Base-by-base conservation (phyloP, 2,113 vertebrate genomes). In the Larimichthys polyactis region DNA sequence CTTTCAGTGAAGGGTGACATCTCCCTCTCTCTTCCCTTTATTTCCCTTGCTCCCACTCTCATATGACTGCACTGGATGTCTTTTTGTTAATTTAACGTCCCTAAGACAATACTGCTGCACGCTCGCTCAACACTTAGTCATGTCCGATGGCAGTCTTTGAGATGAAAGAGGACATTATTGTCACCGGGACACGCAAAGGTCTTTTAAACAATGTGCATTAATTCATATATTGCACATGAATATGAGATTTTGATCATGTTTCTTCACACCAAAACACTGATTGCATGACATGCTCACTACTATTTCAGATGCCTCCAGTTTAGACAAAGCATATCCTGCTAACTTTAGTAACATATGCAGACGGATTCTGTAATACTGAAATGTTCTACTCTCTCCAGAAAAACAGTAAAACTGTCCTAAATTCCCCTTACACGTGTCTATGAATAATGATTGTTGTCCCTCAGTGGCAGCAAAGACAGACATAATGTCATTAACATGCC, bases 71-170 rank as follows among this genome's bases (percentile, higher is more conserved):
- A 11, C 16, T 72, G 46, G 43, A 81, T 85, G 67, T 77, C 71
- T 79, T 81, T 82, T n/a, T n/a, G n/a, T n/a, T n/a, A 70, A 73
- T 88, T 81, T 54, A 81, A 73, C 74, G 82, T 79, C 49, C 20
- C 52, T 48, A 44, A 78, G 63, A 85, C 75, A 74, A 63, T 74
- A 22, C 72, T 60, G 68, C 32, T 12, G 15, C 75, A 78, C 15
- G 32, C 59, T 55, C 62, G 44, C 72, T 82, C 81, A 84, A 67
- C 79, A 71, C 51, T 52, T 54, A 78, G 59, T 82, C 67, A 74
- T 44, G 4, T 40, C 62, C 71, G 19, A 81, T 58, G 43, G 29
- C 22, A 69, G 36, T 48, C 60, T 20, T 15, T 1, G 11, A 55
- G 63, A 71, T 71, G 27, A 83, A 60, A 77, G 22, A 70, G 20